Conservation (phyloP, 2,888 invertebrate species). For the Ormyrus thymus region DNA sequence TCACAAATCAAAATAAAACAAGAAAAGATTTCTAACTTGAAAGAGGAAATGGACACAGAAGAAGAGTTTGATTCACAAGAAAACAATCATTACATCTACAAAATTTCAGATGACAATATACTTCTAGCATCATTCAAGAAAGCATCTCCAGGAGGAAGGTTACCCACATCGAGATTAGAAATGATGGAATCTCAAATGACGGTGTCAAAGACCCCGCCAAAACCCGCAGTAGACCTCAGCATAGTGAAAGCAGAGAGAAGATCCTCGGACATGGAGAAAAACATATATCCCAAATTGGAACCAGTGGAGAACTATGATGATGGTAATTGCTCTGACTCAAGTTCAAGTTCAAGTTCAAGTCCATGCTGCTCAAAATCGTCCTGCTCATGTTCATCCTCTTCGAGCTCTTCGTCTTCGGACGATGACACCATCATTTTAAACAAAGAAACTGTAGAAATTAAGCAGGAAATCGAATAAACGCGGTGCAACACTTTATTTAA, state of each 20-base stretch:
- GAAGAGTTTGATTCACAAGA: neutral
- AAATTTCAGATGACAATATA: too few species aligned
- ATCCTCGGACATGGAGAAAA: conserved; percentile 10
- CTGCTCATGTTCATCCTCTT: conserved; percentile 34
- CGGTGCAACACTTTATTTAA: too few species aligned
- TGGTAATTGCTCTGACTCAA: conserved; percentile 21
- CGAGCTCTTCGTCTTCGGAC: conserved; percentile 40
- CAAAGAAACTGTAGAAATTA: neutral
- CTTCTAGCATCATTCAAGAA: too few species aligned
- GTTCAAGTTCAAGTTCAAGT: conserved; percentile 49
- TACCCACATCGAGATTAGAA: neutral
- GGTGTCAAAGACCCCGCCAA: conserved; percentile 13
- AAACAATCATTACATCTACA: too few species aligned
- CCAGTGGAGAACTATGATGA: conserved; percentile 1
- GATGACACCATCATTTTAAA: neutral
- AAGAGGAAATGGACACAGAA: neutral
- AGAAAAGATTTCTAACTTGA: neutral
- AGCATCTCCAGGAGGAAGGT: too few species aligned
- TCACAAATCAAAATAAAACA: conserved; percentile 13
- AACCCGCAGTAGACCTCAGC: neutral
- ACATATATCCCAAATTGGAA: neutral
- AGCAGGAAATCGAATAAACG: too few species aligned
- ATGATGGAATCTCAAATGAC: conserved; percentile 12
- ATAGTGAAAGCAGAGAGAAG: conserved; percentile 36
- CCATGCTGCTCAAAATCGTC: conserved; percentile 50